phyloP scores from a whole-genome alignment of 2,113 vertebrate genomes.

The Indicator maculatus region DNA sequence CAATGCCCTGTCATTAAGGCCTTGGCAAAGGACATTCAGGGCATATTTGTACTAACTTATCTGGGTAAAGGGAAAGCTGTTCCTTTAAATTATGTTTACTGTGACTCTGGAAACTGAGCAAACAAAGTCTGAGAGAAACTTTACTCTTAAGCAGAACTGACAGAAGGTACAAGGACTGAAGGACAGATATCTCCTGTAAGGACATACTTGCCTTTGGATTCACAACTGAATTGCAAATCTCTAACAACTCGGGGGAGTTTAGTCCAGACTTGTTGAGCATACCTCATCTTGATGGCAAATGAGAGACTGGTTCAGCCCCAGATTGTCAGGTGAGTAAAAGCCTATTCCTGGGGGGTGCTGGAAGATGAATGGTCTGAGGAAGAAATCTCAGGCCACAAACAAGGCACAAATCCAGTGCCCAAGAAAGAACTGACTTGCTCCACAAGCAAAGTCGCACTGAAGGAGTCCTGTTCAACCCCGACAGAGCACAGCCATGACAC shows the following conservation, averaged over 20 bases:
- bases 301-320: background rate
- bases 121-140: slow-evolving; percentile 56
- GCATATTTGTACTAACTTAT: slow-evolving; percentile 60
- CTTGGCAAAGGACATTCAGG: slow-evolving; percentile 58
- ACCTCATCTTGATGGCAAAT: background rate
- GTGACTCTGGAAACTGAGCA: slow-evolving; percentile 72
- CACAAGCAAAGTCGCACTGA: background rate
- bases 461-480: background rate
- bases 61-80: slow-evolving; percentile 64
- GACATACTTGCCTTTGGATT: background rate
- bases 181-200: slow-evolving; percentile 32
- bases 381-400: background rate
- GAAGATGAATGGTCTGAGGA: background rate
- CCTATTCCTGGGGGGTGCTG: background rate
- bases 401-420: background rate
- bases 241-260: background rate
- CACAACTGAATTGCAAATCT: background rate
- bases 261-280: background rate
- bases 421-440: background rate
- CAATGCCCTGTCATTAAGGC: slow-evolving; percentile 57
- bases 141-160: slow-evolving; percentile 6
- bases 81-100: slow-evolving; percentile 68
- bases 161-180: slow-evolving; percentile 44
- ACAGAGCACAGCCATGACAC: background rate
- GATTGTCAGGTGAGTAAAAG: slow-evolving; percentile 67